phyloP scores from a whole-genome alignment of 2,888 invertebrate genomes.

The Eristalis tenax region DNA sequence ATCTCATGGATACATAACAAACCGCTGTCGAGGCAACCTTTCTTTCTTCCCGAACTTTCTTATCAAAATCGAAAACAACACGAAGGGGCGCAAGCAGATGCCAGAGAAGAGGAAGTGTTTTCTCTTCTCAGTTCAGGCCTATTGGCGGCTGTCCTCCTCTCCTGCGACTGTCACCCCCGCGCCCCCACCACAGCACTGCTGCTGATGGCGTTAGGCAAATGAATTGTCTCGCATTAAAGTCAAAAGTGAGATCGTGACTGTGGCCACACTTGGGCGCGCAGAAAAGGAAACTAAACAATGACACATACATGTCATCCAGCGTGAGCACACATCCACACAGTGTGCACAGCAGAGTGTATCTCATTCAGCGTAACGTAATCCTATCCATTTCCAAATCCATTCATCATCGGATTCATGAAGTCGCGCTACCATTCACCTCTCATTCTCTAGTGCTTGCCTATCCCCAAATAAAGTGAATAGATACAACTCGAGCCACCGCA shows the following conservation, averaged over 20 bases:
- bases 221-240: slow-evolving; percentile 71
- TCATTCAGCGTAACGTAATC: slow-evolving; percentile 47
- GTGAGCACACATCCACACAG: background rate
- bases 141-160: background rate
- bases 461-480: slow-evolving; percentile 17
- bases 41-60: slow-evolving; percentile 48
- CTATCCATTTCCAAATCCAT: slow-evolving; percentile 63
- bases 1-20: slow-evolving; percentile 43
- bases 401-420: slow-evolving; percentile 56
- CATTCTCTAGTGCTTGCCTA: background rate
- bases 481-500: slow-evolving; percentile 49
- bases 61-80: slow-evolving; percentile 35
- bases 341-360: slow-evolving; percentile 23
- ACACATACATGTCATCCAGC: slow-evolving; percentile 53
- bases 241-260: slow-evolving; percentile 71
- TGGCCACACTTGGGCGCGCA: slow-evolving; percentile 19
- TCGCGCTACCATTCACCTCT: background rate
- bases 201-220: slow-evolving; percentile 57
- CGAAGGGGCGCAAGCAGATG: background rate
- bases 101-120: slow-evolving; percentile 47
- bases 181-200: background rate
- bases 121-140: slow-evolving; percentile 38
- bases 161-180: background rate
- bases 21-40: background rate
- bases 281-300: slow-evolving; percentile 39